phyloP scores from a whole-genome alignment of 92 coral and sea anemone species.

The Palythoa heliodiscus region DNA sequence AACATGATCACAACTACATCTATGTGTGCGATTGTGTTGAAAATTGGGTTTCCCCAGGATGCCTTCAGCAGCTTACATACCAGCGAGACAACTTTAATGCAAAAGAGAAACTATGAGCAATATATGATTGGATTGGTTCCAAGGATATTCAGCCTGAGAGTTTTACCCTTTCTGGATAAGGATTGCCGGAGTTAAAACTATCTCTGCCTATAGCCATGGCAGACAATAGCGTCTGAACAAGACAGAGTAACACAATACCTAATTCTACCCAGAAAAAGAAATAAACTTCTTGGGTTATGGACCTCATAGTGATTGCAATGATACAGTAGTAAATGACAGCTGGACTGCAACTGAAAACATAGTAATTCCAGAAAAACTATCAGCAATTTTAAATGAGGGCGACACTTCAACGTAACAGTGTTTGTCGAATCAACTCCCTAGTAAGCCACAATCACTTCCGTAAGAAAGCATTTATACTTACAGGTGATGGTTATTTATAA shows the following conservation, averaged over 20 bases:
- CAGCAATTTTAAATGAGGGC: constrained; percentile 14
- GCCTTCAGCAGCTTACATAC: constrained; percentile 9
- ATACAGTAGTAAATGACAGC: constrained; percentile 23
- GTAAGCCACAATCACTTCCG: too few relatives aligned
- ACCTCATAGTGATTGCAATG: constrained; percentile 24
- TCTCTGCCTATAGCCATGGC: constrained; percentile 21
- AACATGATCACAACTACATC: too few relatives aligned
- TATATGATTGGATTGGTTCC: constrained; percentile 64
- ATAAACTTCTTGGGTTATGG: constrained; percentile 46
- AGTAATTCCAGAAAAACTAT: constrained; percentile 20
- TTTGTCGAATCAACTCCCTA: too few relatives aligned
- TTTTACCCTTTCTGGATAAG: constrained; percentile 51
- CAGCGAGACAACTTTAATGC: constrained; percentile 46
- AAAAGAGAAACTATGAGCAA: constrained; percentile 31
- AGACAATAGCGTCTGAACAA: constrained; percentile 23
- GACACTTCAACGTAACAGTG: constrained; percentile 10
- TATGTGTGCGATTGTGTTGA: too few relatives aligned
- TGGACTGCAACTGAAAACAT: constrained; percentile 16
- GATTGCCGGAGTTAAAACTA: constrained; percentile 44
- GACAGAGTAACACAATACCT: constrained; percentile 37
- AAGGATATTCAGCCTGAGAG: constrained; percentile 44
- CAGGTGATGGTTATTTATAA: too few relatives aligned
- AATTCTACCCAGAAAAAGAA: constrained; percentile 50
- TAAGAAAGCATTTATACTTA: too few relatives aligned
- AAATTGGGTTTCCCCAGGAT: too few relatives aligned